phyloP scores from a whole-genome alignment of 2,113 vertebrate species.

The Helogale parvula region DNA sequence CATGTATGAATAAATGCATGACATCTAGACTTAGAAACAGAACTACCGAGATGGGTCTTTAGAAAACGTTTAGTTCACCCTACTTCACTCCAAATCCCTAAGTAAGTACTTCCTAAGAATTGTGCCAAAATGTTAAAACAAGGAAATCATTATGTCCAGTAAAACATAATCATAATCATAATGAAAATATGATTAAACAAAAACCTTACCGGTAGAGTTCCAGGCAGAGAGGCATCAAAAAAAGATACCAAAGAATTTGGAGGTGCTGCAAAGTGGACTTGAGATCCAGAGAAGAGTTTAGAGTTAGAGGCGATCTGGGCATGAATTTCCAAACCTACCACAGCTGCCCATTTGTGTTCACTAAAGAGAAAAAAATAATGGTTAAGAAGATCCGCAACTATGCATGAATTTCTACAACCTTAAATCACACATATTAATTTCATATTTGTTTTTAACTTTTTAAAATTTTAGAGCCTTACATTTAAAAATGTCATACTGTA shows the following conservation, averaged over 20 bases:
- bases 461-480: constrained; percentile 39
- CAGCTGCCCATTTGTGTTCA: constrained; percentile 88
- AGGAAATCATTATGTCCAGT: neutral
- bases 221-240: constrained; percentile 97
- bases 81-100: constrained; percentile 16
- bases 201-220: constrained; percentile 96
- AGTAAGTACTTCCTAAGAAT: constrained; percentile 36
- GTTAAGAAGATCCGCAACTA: neutral
- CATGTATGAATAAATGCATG: neutral
- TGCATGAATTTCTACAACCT: neutral
- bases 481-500: constrained; percentile 41
- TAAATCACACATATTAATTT: constrained; percentile 37
- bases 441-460: constrained; percentile 38
- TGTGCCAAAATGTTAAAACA: neutral
- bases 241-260: constrained; percentile 97
- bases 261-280: constrained; percentile 92
- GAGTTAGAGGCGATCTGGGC: constrained; percentile 96
- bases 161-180: constrained; percentile 32
- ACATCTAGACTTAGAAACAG: constrained; percentile 39
- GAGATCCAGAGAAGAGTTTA: constrained; percentile 96
- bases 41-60: neutral
- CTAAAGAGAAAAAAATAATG: constrained; percentile 81
- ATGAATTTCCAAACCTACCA: constrained; percentile 97
- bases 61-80: constrained; percentile 3
- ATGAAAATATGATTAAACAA: constrained; percentile 51